Evolutionary conservation across 2,797 vertebrate species (phyloP).

Genomic region (Serranus cabrilla): DNA sequence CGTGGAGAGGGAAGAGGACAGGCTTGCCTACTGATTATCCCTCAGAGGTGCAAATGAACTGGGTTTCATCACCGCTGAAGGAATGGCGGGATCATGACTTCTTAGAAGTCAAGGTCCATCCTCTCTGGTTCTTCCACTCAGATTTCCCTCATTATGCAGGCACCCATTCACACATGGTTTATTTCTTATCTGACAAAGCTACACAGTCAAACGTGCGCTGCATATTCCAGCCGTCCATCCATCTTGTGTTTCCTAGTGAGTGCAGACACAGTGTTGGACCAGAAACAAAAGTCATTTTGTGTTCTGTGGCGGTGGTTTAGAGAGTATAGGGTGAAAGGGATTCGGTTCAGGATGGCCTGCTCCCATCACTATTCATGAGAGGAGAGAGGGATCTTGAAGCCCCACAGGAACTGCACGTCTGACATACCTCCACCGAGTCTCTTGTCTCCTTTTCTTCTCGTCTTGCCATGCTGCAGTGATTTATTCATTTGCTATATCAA

Average conservation of each 20-base stretch:
- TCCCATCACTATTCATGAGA: conserved; percentile 78
- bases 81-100: conserved; percentile 55
- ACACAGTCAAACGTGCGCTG: conserved; percentile 2
- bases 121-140: conserved; percentile 37
- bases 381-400: conserved; percentile 57
- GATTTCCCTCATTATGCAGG: conserved; percentile 35
- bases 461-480: conserved; percentile 68
- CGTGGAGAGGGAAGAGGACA: conserved; percentile 49
- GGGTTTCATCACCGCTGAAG: conserved; percentile 61
- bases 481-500: conserved; percentile 80
- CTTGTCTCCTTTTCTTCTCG: conserved; percentile 60
- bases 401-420: conserved; percentile 62
- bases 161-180: conserved; percentile 35
- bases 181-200: conserved; percentile 41
- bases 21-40: conserved; percentile 59
- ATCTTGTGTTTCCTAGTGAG: conserved; percentile 9
- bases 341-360: conserved; percentile 64
- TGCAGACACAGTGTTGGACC: conserved; percentile 24
- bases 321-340: conserved; percentile 51
- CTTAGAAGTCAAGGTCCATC: conserved; percentile 64
- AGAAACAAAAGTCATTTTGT: conserved; percentile 54
- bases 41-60: conserved; percentile 73
- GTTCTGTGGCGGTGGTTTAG: conserved; percentile 41
- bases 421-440: conserved; percentile 62
- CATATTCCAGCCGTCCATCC: conserved; percentile 9